These are phyloP conservation scores for Moxostoma hubbsi DNA, from an alignment of 2,797 vertebrate genomes.

Conservation along the genomic window DNA sequence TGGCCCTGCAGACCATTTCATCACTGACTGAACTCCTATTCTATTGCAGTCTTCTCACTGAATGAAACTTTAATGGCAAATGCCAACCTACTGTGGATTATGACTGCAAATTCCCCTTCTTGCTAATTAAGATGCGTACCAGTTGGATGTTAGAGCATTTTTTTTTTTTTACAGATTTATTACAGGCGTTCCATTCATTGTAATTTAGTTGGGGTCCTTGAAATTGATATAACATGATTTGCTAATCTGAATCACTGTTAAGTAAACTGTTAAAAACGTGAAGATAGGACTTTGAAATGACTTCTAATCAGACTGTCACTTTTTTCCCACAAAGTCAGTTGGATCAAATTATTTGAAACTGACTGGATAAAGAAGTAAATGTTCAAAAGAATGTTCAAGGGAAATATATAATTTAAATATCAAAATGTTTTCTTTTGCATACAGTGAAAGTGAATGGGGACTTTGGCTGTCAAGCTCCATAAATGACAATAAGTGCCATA, in stretches of 20 bases:
- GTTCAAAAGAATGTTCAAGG: too few relatives aligned
- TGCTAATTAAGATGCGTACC: constrained; percentile 10
- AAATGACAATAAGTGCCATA: too few relatives aligned
- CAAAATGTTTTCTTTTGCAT: too few relatives aligned
- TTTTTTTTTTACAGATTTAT: not conserved
- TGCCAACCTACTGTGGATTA: constrained; percentile 6
- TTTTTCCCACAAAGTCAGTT: too few relatives aligned
- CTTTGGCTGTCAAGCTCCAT: too few relatives aligned
- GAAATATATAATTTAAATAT: too few relatives aligned
- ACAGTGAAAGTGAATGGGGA: too few relatives aligned
- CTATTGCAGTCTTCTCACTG: not conserved
- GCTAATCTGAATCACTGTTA: not conserved
- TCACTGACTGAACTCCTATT: constrained; percentile 16
- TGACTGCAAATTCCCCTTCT: constrained; percentile 16
- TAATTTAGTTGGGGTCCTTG: not conserved
- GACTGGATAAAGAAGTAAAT: too few relatives aligned
- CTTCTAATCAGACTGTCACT: too few relatives aligned
- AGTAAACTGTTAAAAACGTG: too few relatives aligned
- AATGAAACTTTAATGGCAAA: constrained; percentile 32
- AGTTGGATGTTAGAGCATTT: not conserved
- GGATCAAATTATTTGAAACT: too few relatives aligned
- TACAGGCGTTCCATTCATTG: not conserved
- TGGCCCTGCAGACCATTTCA: constrained; percentile 13
- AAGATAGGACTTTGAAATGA: too few relatives aligned
- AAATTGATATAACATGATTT: not conserved